These are phyloP conservation scores for Microchrysa polita DNA, from an alignment of 2,888 invertebrate species.

Conservation along the genomic window DNA sequence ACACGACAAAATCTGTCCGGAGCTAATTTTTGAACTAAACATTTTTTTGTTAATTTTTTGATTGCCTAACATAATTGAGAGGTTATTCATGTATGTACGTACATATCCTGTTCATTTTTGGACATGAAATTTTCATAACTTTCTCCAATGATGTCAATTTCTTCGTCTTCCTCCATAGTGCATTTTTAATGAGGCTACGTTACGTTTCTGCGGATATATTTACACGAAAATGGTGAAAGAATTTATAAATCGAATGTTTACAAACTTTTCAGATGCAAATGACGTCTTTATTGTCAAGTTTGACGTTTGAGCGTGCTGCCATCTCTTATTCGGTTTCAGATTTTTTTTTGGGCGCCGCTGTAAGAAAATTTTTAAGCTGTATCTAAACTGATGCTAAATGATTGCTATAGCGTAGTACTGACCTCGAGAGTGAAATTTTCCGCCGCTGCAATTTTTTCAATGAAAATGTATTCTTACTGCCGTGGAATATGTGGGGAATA, in stretches of 20 bases:
- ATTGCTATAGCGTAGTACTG: too few relatives aligned
- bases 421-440: too few relatives aligned
- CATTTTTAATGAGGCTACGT: conserved; percentile 16
- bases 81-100: conserved; percentile 58
- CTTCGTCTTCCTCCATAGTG: conserved; percentile 75
- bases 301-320: not conserved
- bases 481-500: too few relatives aligned
- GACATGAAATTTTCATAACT: conserved; percentile 74
- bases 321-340: too few relatives aligned
- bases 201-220: not conserved
- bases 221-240: not conserved
- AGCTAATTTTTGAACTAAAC: conserved; percentile 55
- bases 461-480: too few relatives aligned
- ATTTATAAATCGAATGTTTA: not conserved
- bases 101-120: conserved; percentile 71
- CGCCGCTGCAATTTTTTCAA: too few relatives aligned
- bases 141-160: conserved; percentile 78
- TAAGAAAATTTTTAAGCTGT: too few relatives aligned
- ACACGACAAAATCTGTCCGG: conserved; percentile 65
- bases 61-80: conserved; percentile 3
- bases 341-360: too few relatives aligned
- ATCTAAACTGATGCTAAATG: too few relatives aligned
- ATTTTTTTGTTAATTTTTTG: conserved; percentile 13
- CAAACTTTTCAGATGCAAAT: not conserved
- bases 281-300: too few relatives aligned